Percentiles rank a stretch among this genome's conserved stretches.
Evolutionary conservation across 92 coral and sea anemone species (phyloP).

Genomic region (Zoanthus sociatus): DNA sequence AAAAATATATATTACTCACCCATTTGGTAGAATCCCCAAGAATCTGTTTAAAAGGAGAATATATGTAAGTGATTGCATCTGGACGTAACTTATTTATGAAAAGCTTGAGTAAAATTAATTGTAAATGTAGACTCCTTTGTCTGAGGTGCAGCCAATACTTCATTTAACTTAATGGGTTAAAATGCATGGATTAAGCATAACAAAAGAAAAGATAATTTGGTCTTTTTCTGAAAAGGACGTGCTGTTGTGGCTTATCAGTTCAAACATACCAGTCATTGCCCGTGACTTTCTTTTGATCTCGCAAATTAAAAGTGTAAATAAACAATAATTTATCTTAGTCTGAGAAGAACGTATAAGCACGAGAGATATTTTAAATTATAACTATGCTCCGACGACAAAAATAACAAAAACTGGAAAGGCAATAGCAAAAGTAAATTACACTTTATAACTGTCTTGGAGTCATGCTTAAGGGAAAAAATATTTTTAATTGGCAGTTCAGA

Average conservation of each 20-base stretch:
- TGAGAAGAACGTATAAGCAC: not conserved
- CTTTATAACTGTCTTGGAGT: not conserved
- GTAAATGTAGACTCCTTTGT: not conserved
- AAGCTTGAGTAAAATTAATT: not conserved
- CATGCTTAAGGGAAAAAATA: constrained; percentile 3
- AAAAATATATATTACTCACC: constrained; percentile 51
- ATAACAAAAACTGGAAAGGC: not conserved
- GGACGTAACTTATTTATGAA: not conserved
- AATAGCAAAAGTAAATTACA: constrained; percentile 1
- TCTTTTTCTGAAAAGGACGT: not conserved
- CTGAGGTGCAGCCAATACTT: not conserved
- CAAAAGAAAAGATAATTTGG: not conserved
- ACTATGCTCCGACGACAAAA: not conserved
- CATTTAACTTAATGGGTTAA: not conserved
- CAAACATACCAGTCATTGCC: constrained; percentile 6
- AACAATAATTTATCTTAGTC: not conserved
- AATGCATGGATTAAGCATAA: constrained; percentile 22
- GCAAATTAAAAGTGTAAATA: not conserved
- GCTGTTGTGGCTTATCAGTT: not conserved
- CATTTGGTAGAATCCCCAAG: constrained; percentile 80
- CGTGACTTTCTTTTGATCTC: not conserved
- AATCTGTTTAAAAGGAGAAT: constrained; percentile 58
- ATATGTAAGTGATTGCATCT: not conserved
- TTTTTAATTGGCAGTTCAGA: not conserved
- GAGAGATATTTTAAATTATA: not conserved